phyloP scores from a whole-genome alignment of 2,113 vertebrate species.

The Nothoprocta pentlandii region DNA sequence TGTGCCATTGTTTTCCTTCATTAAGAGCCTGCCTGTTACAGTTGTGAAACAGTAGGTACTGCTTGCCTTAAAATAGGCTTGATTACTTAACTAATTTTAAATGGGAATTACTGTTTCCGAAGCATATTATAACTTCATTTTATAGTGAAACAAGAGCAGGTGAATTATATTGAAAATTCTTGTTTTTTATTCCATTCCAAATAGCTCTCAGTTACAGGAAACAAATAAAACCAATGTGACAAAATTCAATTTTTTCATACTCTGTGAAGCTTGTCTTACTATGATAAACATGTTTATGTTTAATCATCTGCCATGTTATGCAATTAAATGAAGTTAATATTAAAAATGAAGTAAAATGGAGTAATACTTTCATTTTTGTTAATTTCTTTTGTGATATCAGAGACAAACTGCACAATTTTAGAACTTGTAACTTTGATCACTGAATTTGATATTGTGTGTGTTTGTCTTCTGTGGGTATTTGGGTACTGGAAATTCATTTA shows the following conservation, averaged over 20 bases:
- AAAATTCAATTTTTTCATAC: neutral
- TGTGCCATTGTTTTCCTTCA: neutral
- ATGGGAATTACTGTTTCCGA: slow-evolving; percentile 23
- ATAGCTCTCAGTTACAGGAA: neutral
- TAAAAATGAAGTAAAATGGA: slow-evolving; percentile 34
- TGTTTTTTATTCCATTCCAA: neutral
- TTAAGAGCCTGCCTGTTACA: neutral
- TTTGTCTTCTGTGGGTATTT: neutral
- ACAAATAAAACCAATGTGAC: slow-evolving; percentile 17
- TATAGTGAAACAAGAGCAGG: neutral
- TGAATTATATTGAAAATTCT: neutral
- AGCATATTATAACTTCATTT: neutral
- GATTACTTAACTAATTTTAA: neutral
- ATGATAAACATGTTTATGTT: slow-evolving; percentile 24
- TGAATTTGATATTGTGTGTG: neutral
- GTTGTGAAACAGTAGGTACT: neutral
- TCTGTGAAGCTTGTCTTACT: slow-evolving; percentile 10
- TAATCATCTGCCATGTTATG: slow-evolving; percentile 28
- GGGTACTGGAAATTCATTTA: neutral
- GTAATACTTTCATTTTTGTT: neutral
- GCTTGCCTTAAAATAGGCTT: slow-evolving; percentile 14
- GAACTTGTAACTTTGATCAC: neutral
- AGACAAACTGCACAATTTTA: neutral
- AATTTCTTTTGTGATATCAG: neutral
- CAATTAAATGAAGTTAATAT: slow-evolving; percentile 61